Percentiles rank a stretch among this genome's conserved stretches.
phyloP scores from a whole-genome alignment of 2,797 vertebrate genomes.

The Chloroceryle inda region DNA sequence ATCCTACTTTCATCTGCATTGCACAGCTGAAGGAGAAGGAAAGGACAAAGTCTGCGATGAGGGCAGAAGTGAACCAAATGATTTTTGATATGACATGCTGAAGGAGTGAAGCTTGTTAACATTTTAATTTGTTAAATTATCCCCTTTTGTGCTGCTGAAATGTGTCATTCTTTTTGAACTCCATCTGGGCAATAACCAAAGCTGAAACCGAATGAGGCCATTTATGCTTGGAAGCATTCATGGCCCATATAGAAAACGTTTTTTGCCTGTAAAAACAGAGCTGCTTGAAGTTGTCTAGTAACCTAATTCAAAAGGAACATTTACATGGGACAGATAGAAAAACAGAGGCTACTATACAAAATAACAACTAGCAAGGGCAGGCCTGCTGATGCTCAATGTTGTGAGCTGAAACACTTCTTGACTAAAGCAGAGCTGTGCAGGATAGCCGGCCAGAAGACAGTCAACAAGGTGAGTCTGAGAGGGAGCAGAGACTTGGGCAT shows the following conservation, averaged over 20 bases:
- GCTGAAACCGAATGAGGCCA: not conserved
- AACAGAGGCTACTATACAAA: not conserved
- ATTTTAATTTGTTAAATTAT: conserved; percentile 31
- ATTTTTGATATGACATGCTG: not conserved
- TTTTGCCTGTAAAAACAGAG: conserved; percentile 2
- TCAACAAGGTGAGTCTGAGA: not conserved
- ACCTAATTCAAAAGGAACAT: conserved; percentile 29
- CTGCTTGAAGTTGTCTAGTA: conserved; percentile 7
- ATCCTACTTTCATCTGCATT: not conserved
- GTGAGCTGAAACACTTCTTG: not conserved
- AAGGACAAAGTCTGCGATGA: not conserved
- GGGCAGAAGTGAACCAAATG: not conserved
- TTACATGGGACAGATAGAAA: conserved; percentile 1
- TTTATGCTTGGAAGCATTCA: not conserved
- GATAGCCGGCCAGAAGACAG: not conserved
- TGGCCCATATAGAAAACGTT: not conserved
- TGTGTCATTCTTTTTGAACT: not conserved
- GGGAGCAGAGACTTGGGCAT: not conserved
- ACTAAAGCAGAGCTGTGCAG: not conserved
- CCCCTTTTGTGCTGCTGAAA: not conserved
- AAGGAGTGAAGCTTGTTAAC: conserved; percentile 25
- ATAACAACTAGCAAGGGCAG: not conserved
- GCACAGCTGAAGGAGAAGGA: not conserved
- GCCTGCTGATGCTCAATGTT: not conserved
- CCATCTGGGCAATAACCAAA: conserved; percentile 30